Evolutionary conservation across 1,140 invertebrate species (phyloP).

Genomic region (Cherax destructor): DNA sequence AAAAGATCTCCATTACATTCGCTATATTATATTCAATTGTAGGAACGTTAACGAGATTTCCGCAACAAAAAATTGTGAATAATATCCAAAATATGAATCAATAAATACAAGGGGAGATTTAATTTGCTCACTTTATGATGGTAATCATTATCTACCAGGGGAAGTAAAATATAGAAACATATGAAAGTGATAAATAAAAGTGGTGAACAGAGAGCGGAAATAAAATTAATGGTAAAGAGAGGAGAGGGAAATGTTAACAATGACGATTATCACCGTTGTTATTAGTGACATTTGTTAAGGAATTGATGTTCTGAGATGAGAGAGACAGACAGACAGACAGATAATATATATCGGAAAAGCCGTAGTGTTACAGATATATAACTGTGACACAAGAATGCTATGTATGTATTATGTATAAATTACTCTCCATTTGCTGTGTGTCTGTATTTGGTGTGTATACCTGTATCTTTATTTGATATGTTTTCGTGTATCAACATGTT

Average conservation of each 20-base stretch:
- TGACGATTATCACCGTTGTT: not conserved
- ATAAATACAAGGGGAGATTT: constrained; percentile 3
- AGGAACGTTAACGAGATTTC: not conserved
- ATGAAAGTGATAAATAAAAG: not conserved
- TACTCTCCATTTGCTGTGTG: no score
- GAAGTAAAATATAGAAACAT: not conserved
- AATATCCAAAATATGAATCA: constrained; percentile 11
- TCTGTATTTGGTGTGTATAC: no score
- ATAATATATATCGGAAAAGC: not conserved
- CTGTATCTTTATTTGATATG: no score
- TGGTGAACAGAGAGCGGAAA: not conserved
- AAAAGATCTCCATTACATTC: constrained; percentile 14
- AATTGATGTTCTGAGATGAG: not conserved
- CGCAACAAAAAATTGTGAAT: constrained; percentile 1
- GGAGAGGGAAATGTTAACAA: not conserved
- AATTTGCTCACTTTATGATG: not conserved
- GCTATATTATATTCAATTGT: constrained; percentile 16
- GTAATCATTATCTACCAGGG: not conserved
- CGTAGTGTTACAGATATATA: no score
- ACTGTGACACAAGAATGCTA: no score
- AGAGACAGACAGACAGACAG: not conserved
- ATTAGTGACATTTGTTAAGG: not conserved
- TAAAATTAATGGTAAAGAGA: not conserved
- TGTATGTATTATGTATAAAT: no score
- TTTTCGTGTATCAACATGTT: no score